These are phyloP conservation scores for Myioborus miniatus DNA, from an alignment of 2,797 vertebrate genomes.

Conservation along the genomic window DNA sequence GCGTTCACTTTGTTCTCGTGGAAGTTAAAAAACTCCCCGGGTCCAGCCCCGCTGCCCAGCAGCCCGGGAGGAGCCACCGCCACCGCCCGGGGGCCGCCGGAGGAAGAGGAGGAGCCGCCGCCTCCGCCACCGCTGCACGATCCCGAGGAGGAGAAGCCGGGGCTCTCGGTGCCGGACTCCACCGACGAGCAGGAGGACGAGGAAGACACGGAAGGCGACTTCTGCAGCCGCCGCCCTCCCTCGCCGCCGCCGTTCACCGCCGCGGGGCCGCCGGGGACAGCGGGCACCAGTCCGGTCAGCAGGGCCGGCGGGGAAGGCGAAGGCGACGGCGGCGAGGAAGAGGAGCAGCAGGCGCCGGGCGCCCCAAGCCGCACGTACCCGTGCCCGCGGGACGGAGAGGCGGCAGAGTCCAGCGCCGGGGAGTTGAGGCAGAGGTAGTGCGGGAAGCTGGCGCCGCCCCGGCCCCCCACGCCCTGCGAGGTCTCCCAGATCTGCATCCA, in stretches of 20 bases:
- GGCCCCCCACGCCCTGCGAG: slow-evolving; percentile 88
- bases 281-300: slow-evolving; percentile 63
- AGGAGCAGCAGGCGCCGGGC: background rate
- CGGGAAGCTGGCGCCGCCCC: slow-evolving; percentile 77
- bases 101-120: slow-evolving; percentile 56
- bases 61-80: slow-evolving; percentile 68
- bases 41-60: slow-evolving; percentile 61
- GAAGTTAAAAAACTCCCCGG: slow-evolving; percentile 78
- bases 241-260: slow-evolving; percentile 22
- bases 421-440: slow-evolving; percentile 79
- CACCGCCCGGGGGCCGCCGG: slow-evolving; percentile 61
- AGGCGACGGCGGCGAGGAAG: slow-evolving; percentile 49
- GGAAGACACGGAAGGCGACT: slow-evolving; percentile 81
- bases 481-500: slow-evolving; percentile 99
- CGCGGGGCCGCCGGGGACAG: slow-evolving; percentile 44
- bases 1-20: slow-evolving; percentile 79
- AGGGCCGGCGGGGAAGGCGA: slow-evolving; percentile 59
- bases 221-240: slow-evolving; percentile 78
- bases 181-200: slow-evolving; percentile 82
- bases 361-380: slow-evolving; percentile 33
- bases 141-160: slow-evolving; percentile 78
- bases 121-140: slow-evolving; percentile 60
- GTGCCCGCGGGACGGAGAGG: slow-evolving; percentile 24
- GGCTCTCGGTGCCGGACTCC: slow-evolving; percentile 84
- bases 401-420: slow-evolving; percentile 54